These are phyloP conservation scores for Flexamia atlantica DNA, from an alignment of 2,888 invertebrate genomes.

Conservation along the genomic window DNA sequence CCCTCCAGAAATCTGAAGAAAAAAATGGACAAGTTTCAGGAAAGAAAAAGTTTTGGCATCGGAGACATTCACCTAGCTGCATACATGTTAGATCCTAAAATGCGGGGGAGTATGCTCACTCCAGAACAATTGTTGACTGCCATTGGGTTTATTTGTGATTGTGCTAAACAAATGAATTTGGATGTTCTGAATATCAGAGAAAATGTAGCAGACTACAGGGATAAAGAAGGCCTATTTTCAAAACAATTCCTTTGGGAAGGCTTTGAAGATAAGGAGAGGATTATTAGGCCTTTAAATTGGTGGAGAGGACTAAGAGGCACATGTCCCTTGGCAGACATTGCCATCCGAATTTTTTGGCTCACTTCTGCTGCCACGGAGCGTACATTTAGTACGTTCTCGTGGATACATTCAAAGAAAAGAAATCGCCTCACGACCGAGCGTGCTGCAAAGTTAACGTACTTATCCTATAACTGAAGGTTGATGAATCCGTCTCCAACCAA, in stretches of 20 bases:
- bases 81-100: slow-evolving; percentile 60
- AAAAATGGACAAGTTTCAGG: slow-evolving; percentile 59
- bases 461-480: slow-evolving; percentile 46
- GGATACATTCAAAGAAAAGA: slow-evolving; percentile 70
- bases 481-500: slow-evolving; percentile 3
- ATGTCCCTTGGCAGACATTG: slow-evolving; percentile 33
- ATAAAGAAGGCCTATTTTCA: slow-evolving; percentile 56
- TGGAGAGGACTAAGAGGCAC: slow-evolving; percentile 40
- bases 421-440: slow-evolving; percentile 69
- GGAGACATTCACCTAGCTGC: slow-evolving; percentile 63
- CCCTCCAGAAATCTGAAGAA: slow-evolving; percentile 61
- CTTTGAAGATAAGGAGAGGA: slow-evolving; percentile 16
- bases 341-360: slow-evolving; percentile 33
- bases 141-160: slow-evolving; percentile 63
- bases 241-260: slow-evolving; percentile 65
- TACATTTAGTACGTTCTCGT: slow-evolving; percentile 69
- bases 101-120: slow-evolving; percentile 57
- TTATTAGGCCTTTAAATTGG: slow-evolving; percentile 19
- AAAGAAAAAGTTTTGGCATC: slow-evolving; percentile 58
- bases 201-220: slow-evolving; percentile 61
- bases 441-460: slow-evolving; percentile 66
- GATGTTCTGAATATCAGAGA: slow-evolving; percentile 25
- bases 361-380: slow-evolving; percentile 68
- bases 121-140: slow-evolving; percentile 61
- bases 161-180: slow-evolving; percentile 47